Base-by-base conservation (phyloP, 2,113 vertebrate genomes). In the Lepus americanus region DNA sequence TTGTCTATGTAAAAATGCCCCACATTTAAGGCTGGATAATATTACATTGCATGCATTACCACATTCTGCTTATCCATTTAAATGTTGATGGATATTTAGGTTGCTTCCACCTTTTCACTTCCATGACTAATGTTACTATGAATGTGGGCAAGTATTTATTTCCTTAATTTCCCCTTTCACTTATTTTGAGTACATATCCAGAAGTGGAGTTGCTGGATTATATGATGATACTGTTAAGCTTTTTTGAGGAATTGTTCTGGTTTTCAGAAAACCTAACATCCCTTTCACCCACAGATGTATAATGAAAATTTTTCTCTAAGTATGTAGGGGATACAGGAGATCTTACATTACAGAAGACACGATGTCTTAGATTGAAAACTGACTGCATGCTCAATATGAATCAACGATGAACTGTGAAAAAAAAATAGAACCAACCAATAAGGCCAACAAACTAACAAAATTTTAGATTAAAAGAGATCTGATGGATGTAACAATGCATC, bases 271-370 rank as follows among this genome's bases (percentile, higher is more conserved):
- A 61, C 27, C n/a, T 86, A 76, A 69, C 12, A 66, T 33, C 11
- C 36, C 9, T 69, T 85, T 44, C 25, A 53, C 31, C 5, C 17
- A 87, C 33, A 19, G 3, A 86, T 5, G 5, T 59, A 25, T 49
- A 44, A 53, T 29, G 25, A 83, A 85, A 53, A 13, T 59, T 85
- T 36, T 74, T 4, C 20, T 25, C 69, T 67, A 59, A 16, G 0
- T 17, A 8, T n/a, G 10, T 39, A n/a, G 14, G 4, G 9, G 10
- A 9, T 36, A 39, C 23, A 59, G 51, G 12, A 8, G 0, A 2
- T 73, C 20, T 55, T 76, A 76, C 12, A 3, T 44, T 59, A 20
- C 16, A 59, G 33, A 92, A 67, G 6, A 78, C 20, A 59, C 44
- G 12, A 77, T 55, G 9, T 77, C 2, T 31, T 67, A 5, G 31